phyloP scores from a whole-genome alignment of 1,140 invertebrate species.

The Magallana angulata region DNA sequence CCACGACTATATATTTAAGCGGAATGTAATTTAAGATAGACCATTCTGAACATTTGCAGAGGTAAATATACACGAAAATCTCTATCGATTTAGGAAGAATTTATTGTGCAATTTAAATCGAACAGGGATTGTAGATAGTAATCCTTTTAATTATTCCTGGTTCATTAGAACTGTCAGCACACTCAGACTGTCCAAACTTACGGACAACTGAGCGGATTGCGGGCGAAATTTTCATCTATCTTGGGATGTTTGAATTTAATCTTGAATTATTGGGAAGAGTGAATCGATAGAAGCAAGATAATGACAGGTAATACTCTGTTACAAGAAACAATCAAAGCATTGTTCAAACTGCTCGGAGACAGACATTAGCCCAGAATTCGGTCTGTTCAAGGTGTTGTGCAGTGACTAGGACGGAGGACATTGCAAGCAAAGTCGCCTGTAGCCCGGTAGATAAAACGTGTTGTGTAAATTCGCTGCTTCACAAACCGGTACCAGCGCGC shows the following conservation, averaged over 20 bases:
- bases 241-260: neutral
- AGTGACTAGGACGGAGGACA: neutral
- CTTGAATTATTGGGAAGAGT: slow-evolving; percentile 10
- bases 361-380: neutral
- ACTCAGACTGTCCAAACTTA: neutral
- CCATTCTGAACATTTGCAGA: neutral
- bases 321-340: neutral
- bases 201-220: no score
- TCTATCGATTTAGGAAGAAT: slow-evolving; percentile 28
- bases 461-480: neutral
- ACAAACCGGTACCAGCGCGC: neutral
- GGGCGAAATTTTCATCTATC: neutral
- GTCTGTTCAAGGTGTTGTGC: neutral
- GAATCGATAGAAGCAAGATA: slow-evolving; percentile 31
- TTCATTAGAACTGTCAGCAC: neutral
- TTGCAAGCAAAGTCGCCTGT: neutral
- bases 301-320: neutral
- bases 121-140: neutral
- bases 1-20: slow-evolving; percentile 38
- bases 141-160: neutral
- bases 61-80: neutral
- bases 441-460: neutral
- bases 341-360: neutral
- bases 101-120: slow-evolving; percentile 11
- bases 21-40: neutral